Percentiles rank a stretch among this genome's conserved stretches.
phyloP scores from a whole-genome alignment of 2,888 invertebrate species.

The Chymomyza amoena region DNA sequence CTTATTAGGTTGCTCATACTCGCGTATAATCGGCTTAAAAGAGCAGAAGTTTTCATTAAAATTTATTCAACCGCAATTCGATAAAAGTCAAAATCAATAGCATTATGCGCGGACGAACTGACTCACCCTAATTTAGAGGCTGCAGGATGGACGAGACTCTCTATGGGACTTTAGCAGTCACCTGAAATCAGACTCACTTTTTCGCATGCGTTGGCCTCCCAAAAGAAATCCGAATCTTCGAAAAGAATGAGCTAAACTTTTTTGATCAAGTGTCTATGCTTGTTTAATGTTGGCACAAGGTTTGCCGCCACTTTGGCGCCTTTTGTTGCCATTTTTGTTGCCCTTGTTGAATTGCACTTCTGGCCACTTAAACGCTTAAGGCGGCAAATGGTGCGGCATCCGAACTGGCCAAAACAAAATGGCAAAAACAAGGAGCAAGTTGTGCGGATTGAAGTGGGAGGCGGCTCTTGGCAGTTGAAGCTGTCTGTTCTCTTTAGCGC shows the following conservation, averaged over 20 bases:
- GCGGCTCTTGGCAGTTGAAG: constrained; percentile 9
- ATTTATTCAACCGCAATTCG: constrained; percentile 11
- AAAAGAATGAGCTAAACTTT: not conserved
- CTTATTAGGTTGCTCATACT: constrained; percentile 6
- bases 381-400: not conserved
- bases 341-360: constrained; percentile 1
- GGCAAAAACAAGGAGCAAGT: not conserved
- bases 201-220: not conserved
- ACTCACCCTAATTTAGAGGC: not conserved
- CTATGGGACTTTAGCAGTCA: not conserved
- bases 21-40: constrained; percentile 10
- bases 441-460: not conserved
- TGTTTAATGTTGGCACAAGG: not conserved
- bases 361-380: constrained; percentile 2
- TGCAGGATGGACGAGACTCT: not conserved
- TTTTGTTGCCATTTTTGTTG: not conserved
- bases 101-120: not conserved
- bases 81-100: constrained; percentile 12
- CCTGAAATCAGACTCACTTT: not conserved
- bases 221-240: not conserved
- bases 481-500: constrained; percentile 5
- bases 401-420: not conserved
- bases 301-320: constrained; percentile 1
- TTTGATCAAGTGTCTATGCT: not conserved
- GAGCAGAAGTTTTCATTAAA: constrained; percentile 12